phyloP scores from a whole-genome alignment of 2,797 vertebrate genomes.

The Anas acuta region DNA sequence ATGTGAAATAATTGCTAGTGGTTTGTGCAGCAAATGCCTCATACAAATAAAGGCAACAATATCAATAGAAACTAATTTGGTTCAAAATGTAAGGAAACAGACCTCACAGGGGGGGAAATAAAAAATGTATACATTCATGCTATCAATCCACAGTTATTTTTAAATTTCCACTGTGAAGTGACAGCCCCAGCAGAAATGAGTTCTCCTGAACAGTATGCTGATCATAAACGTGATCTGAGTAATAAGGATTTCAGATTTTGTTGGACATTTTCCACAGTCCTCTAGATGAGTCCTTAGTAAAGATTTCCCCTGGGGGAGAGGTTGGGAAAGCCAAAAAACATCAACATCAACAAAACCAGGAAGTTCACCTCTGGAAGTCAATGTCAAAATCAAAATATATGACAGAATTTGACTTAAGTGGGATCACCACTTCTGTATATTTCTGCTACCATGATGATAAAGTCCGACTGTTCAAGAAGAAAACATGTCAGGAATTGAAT shows the following conservation, averaged over 20 bases:
- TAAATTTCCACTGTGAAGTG: conserved; percentile 33
- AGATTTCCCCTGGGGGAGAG: not conserved
- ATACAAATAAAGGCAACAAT: conserved; percentile 49
- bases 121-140: conserved; percentile 28
- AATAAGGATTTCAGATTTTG: not conserved
- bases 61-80: conserved; percentile 48
- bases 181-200: conserved; percentile 36
- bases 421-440: not conserved
- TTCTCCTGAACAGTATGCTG: not conserved
- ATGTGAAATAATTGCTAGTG: conserved; percentile 50
- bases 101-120: not conserved
- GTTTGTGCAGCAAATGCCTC: conserved; percentile 44
- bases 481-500: not conserved
- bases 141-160: conserved; percentile 46
- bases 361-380: not conserved
- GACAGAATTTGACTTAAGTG: not conserved
- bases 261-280: not conserved
- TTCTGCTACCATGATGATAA: not conserved
- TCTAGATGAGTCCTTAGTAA: not conserved
- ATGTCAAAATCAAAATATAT: not conserved
- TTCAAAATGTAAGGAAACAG: conserved; percentile 39
- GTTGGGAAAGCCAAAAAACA: not conserved
- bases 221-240: not conserved
- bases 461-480: not conserved
- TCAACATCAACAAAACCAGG: not conserved